Evolutionary conservation across 2,113 vertebrate species (phyloP).

Genomic region (Cnemophilus loriae): DNA sequence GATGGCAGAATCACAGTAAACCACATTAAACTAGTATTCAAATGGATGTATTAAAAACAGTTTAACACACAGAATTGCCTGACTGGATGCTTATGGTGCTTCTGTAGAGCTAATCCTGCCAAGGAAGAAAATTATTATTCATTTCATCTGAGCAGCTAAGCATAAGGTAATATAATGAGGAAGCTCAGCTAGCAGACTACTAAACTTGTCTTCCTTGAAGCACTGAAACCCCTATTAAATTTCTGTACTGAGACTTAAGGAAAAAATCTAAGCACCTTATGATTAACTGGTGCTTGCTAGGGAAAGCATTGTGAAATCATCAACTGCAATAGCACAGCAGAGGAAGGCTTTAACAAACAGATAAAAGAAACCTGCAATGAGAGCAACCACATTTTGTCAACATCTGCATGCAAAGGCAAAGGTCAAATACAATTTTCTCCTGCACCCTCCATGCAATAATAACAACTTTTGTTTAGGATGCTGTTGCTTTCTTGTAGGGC

Average conservation of each 20-base stretch:
- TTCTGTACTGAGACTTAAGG: not conserved
- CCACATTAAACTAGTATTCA: constrained; percentile 2
- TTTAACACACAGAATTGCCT: not conserved
- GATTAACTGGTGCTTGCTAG: constrained; percentile 15
- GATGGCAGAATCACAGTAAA: not conserved
- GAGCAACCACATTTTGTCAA: accelerated
- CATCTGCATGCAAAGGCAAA: not conserved
- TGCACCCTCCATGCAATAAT: not conserved
- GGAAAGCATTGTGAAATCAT: not conserved
- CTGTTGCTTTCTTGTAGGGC: not conserved
- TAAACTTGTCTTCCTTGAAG: constrained; percentile 44
- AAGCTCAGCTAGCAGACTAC: constrained; percentile 8
- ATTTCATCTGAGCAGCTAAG: constrained; percentile 33
- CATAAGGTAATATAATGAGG: constrained; percentile 18
- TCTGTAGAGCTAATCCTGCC: not conserved
- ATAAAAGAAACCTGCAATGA: not conserved
- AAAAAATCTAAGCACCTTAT: constrained; percentile 7
- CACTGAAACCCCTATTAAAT: constrained; percentile 29
- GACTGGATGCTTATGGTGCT: not conserved
- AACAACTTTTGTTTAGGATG: not conserved
- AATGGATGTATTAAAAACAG: not conserved
- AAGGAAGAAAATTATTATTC: constrained; percentile 31
- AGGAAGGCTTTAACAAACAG: not conserved
- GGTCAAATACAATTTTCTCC: not conserved
- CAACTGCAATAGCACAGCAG: not conserved